Evolutionary conservation across 2,797 vertebrate genomes (phyloP), one percentile per base, ranked within the genome.

Genomic region (Meda fulgida): DNA sequence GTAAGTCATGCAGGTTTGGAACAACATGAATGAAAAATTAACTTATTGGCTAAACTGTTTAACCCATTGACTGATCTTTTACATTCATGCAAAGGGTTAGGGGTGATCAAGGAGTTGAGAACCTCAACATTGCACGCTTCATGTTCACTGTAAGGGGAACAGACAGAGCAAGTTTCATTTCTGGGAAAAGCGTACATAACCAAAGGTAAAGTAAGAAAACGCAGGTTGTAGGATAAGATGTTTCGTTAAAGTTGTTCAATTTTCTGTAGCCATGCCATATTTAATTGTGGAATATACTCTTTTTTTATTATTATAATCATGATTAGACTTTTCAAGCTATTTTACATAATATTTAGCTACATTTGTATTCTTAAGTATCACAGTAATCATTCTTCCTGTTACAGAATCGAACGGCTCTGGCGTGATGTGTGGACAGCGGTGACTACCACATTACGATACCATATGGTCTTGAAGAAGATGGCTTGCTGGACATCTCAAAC

Each of bases 401-500:
- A 46, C 31, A 40, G n/a, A n/a, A 80, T 70, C 0, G 21, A 40
- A n/a, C 5, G 36, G 19, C 67, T 70, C 36, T 40, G 66, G 67
- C 36, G 9, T 70, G 36, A 40, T 21, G 21, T 70, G 36, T 70
- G 67, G 67, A 40, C 67, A 70, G 34, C 67, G 9, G 67, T 70
- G 67, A 70, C 36, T n/a, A 10, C 5, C 21, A 69, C 66, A 38
- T 69, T 38, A 70, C 10, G 21, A 70, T 70, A 11, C 9, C 36
- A 36, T 70, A 4, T 70, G 4, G 69, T 70, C 38, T 26, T 70
- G 69, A 70, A 70, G 36, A 70, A 70, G 69, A 43, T n/a, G 38
- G 36, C 36, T 13, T 70, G 38, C 69, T 43, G 36, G 69, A 70
- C 38, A 70, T 70, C 36, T 70, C 69, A 70, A 70, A 70, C 36